phyloP scores from a whole-genome alignment of 2,113 vertebrate species.

The Gavia stellata region DNA sequence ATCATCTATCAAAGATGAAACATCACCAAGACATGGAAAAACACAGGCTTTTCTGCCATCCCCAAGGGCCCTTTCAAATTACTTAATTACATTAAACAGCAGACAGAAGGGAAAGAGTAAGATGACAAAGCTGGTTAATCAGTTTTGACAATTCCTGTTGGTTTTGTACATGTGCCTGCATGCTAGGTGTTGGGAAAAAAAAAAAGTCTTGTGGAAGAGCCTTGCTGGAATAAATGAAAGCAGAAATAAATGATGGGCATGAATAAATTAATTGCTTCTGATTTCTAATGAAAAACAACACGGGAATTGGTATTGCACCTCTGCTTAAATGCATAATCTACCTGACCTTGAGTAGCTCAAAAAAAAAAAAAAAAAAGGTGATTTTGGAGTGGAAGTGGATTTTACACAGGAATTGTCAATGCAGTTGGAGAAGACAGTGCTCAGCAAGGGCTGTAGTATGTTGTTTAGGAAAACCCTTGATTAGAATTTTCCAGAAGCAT shows the following conservation, averaged over 20 bases:
- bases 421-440: not conserved
- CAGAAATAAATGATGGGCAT: not conserved
- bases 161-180: not conserved
- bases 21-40: fast-evolving
- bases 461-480: not conserved
- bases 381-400: not conserved
- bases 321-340: not conserved
- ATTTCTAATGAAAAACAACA: not conserved
- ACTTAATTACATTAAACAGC: not conserved
- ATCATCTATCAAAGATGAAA: not conserved
- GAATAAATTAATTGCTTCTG: not conserved
- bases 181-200: not conserved
- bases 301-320: not conserved
- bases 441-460: not conserved
- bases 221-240: not conserved
- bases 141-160: not conserved
- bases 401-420: not conserved
- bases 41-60: not conserved
- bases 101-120: not conserved
- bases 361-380: not conserved
- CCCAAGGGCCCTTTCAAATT: not conserved
- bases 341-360: not conserved
- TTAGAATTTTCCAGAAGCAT: not conserved
- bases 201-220: not conserved
- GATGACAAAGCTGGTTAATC: not conserved